A percentile compares a stretch with the other conserved stretches of the same genome.
These are phyloP conservation scores for Scyliorhinus canicula DNA, from an alignment of 2,797 vertebrate species.

Conservation along the genomic window DNA sequence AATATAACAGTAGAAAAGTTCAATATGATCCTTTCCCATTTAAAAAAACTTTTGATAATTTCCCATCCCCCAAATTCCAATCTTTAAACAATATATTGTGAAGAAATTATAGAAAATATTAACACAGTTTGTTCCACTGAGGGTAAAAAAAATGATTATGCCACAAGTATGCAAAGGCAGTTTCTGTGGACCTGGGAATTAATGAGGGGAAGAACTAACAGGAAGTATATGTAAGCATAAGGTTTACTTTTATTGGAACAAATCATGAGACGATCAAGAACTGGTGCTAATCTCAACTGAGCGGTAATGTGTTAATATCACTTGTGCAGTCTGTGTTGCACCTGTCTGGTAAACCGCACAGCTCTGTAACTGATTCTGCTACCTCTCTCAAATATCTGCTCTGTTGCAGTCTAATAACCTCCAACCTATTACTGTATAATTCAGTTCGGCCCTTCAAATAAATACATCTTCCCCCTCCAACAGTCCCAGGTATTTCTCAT, in stretches of 20 bases:
- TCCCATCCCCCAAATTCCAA: not conserved
- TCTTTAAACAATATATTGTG: not conserved
- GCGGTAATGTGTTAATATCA: not conserved
- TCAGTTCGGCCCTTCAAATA: not conserved
- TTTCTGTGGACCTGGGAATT: not conserved
- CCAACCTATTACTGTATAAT: not conserved
- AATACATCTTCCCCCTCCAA: not conserved
- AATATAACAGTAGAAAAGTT: not conserved
- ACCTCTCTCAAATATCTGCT: not conserved
- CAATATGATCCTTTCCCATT: not conserved
- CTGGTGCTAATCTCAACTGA: not conserved
- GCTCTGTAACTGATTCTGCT: not conserved
- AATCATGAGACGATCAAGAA: slow-evolving; percentile 9
- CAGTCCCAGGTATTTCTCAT: not conserved
- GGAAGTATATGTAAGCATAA: not conserved
- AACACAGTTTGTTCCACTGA: not conserved
- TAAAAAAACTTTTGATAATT: not conserved
- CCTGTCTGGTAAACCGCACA: too few species aligned
- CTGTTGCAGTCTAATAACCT: not conserved
- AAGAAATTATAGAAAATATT: not conserved
- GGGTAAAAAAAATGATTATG: not conserved
- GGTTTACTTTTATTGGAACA: slow-evolving; percentile 5
- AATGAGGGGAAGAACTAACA: not conserved
- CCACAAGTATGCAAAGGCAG: not conserved
- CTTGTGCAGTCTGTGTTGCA: not conserved